phyloP scores from a whole-genome alignment of 2,888 invertebrate genomes.

The Elegia similella region DNA sequence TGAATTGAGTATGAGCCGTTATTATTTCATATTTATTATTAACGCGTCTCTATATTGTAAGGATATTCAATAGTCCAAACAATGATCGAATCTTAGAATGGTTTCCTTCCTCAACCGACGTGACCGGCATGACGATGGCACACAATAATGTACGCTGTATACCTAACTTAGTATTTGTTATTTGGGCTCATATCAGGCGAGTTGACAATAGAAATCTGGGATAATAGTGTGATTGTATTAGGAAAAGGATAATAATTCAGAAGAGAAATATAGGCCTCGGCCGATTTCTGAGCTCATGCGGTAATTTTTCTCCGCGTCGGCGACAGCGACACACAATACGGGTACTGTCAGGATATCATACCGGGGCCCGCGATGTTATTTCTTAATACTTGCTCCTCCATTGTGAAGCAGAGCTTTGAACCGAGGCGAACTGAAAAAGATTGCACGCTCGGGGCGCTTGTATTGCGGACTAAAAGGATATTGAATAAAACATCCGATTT shows the following conservation, averaged over 20 bases:
- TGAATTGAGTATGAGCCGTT: constrained; percentile 2
- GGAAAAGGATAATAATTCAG: constrained; percentile 28
- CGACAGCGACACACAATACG: constrained; percentile 27
- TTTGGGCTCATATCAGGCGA: constrained; percentile 27
- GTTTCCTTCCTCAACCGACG: constrained; percentile 20
- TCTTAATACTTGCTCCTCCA: neutral
- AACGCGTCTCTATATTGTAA: constrained; percentile 3
- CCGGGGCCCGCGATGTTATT: neutral
- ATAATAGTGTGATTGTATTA: constrained; percentile 30
- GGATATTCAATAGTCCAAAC: constrained; percentile 16
- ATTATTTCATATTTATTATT: constrained; percentile 8
- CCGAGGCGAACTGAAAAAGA: neutral
- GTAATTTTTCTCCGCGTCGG: neutral
- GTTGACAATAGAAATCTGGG: constrained; percentile 32
- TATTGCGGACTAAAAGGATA: constrained; percentile 9
- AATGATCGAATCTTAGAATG: constrained; percentile 21
- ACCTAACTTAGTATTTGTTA: constrained; percentile 20
- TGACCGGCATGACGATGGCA: constrained; percentile 18
- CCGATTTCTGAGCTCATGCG: neutral
- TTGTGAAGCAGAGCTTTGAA: constrained; percentile 7
- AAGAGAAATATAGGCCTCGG: constrained; percentile 24
- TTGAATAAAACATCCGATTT: constrained; percentile 13
- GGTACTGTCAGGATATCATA: neutral
- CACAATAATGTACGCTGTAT: constrained; percentile 27
- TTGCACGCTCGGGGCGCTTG: neutral